Evolutionary conservation across 2,113 vertebrate genomes (phyloP).

Genomic region (Plestiodon gilberti): DNA sequence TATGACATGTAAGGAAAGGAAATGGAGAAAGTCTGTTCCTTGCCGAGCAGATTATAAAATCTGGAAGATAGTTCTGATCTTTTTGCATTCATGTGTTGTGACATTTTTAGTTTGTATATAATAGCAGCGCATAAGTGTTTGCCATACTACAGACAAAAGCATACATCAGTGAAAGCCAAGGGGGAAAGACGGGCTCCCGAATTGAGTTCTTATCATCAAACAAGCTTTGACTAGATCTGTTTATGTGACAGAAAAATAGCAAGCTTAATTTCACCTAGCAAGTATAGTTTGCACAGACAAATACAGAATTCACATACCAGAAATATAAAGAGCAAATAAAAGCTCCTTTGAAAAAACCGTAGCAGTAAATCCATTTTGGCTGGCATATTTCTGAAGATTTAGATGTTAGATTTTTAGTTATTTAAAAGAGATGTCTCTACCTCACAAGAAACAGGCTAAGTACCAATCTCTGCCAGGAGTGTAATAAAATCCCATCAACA

Average conservation of each 20-base stretch:
- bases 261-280: conserved; percentile 51
- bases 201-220: conserved; percentile 46
- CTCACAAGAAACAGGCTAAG: conserved; percentile 47
- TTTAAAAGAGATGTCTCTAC: conserved; percentile 28
- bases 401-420: conserved; percentile 41
- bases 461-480: conserved; percentile 33
- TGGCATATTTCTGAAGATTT: conserved; percentile 39
- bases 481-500: conserved; percentile 55
- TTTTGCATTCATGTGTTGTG: conserved; percentile 50
- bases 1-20: conserved; percentile 81
- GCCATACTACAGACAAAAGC: conserved; percentile 45
- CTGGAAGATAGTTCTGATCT: conserved; percentile 51
- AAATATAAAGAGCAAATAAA: conserved; percentile 40
- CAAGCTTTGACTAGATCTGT: conserved; percentile 49
- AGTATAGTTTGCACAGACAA: conserved; percentile 36
- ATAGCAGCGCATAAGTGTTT: conserved; percentile 47
- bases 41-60: conserved; percentile 67
- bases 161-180: conserved; percentile 55
- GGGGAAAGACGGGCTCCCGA: conserved; percentile 49
- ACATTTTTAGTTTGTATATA: conserved; percentile 62
- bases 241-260: conserved; percentile 41
- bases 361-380: conserved; percentile 21
- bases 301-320: conserved; percentile 39
- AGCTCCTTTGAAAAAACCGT: conserved; percentile 21
- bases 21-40: conserved; percentile 63